Percentiles rank a stretch among this genome's conserved stretches.
Conservation (phyloP, 2,797 vertebrate genomes). For the Syngnathus acus region DNA sequence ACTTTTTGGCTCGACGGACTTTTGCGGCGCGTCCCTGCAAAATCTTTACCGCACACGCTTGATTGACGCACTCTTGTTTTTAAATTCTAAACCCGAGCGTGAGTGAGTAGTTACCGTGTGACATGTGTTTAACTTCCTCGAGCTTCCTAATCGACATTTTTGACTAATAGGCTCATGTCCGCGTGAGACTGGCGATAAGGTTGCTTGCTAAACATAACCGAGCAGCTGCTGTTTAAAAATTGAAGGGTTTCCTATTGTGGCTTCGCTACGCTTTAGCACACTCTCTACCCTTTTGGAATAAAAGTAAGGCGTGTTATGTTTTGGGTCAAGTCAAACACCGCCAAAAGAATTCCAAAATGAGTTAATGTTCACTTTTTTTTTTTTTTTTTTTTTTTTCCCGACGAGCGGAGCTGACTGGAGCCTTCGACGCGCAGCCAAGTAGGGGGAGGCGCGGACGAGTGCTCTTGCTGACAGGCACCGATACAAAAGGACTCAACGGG, state of each 20-base stretch:
- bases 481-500: constrained; percentile 57
- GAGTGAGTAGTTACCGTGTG: constrained; percentile 17
- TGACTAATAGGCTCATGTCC: background rate
- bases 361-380: constrained; percentile 10
- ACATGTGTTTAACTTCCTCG: background rate
- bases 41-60: constrained; percentile 43
- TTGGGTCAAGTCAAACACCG: background rate
- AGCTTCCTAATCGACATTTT: background rate
- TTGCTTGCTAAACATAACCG: constrained; percentile 42
- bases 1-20: constrained; percentile 8
- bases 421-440: constrained; percentile 16
- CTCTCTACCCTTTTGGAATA: background rate
- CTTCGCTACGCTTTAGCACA: background rate
- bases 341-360: too few species aligned
- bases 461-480: constrained; percentile 50
- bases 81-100: constrained; percentile 44
- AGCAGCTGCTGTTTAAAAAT: constrained; percentile 67
- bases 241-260: constrained; percentile 66
- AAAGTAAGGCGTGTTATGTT: background rate
- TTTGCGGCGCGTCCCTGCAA: constrained; percentile 17
- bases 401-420: constrained; percentile 27
- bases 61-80: constrained; percentile 45
- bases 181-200: constrained; percentile 20
- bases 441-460: constrained; percentile 5
- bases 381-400: constrained; percentile 26